phyloP scores from a whole-genome alignment of 2,797 vertebrate species.

The Margarornis squamiger region DNA sequence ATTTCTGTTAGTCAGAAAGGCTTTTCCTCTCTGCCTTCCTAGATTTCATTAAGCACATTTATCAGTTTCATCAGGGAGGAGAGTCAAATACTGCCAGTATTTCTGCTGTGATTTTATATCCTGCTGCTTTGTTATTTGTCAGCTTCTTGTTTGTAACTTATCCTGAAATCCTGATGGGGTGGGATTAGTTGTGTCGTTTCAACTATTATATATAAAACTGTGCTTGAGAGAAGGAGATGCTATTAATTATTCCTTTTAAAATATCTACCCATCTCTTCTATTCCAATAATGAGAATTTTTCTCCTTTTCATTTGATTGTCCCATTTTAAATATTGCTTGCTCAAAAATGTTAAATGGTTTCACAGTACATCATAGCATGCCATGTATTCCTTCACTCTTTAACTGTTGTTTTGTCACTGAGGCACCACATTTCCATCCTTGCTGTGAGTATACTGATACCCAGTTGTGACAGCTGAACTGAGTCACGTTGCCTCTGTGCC shows the following conservation, averaged over 20 bases:
- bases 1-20: conserved; percentile 17
- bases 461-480: not conserved
- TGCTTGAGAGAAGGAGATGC: not conserved
- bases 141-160: not conserved
- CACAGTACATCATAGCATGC: not conserved
- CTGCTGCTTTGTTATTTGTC: not conserved
- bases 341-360: not conserved
- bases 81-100: not conserved
- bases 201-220: not conserved
- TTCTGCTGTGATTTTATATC: conserved; percentile 18
- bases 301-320: not conserved
- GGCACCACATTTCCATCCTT: not conserved
- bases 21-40: conserved; percentile 7
- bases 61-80: conserved; percentile 15
- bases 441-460: not conserved
- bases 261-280: not conserved
- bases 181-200: not conserved
- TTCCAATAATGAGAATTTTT: not conserved
- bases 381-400: not conserved
- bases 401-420: not conserved
- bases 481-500: not conserved
- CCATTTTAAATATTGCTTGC: not conserved
- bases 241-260: not conserved
- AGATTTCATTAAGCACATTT: conserved; percentile 13
- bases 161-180: not conserved